Conservation (phyloP, 2,888 invertebrate species). For the Meteorus colon region DNA sequence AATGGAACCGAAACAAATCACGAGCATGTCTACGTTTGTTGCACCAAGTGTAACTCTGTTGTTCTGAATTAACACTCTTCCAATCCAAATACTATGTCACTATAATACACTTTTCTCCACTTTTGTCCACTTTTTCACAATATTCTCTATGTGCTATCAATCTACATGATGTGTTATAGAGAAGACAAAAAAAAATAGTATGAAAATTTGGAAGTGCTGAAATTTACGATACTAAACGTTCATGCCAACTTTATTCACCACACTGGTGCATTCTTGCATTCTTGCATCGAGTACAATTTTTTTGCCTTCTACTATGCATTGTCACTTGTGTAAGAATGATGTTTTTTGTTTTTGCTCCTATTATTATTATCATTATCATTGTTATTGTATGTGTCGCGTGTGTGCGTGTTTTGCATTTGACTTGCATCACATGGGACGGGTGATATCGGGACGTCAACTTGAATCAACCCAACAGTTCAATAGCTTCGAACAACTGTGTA, state of each 20-base stretch:
- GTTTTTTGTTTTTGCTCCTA: neutral
- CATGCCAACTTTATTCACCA: too few relatives aligned
- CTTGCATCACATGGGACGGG: conserved; percentile 46
- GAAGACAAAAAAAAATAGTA: too few relatives aligned
- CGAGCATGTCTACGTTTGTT: conserved; percentile 57
- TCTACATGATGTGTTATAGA: neutral
- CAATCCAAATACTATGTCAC: conserved; percentile 25
- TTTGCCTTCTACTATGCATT: neutral
- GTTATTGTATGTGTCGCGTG: conserved; percentile 15
- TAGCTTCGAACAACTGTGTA: conserved; percentile 96
- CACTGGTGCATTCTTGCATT: neutral
- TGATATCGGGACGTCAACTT: conserved; percentile 23
- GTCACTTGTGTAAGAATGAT: neutral
- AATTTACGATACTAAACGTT: too few relatives aligned
- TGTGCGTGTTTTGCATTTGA: conserved; percentile 60
- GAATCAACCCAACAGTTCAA: conserved; percentile 81
- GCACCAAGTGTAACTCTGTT: neutral
- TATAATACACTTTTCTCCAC: neutral
- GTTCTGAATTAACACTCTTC: conserved; percentile 12
- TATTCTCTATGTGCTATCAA: neutral
- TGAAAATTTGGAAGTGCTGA: too few relatives aligned
- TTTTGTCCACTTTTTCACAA: neutral
- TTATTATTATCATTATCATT: neutral
- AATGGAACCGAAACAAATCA: conserved; percentile 46
- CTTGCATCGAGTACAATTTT: neutral